A percentile compares a stretch with the other conserved stretches of the same genome.
These are phyloP conservation scores for Archaeoteleia sp. DNA, from an alignment of 2,888 invertebrate genomes.

Conservation along the genomic window DNA sequence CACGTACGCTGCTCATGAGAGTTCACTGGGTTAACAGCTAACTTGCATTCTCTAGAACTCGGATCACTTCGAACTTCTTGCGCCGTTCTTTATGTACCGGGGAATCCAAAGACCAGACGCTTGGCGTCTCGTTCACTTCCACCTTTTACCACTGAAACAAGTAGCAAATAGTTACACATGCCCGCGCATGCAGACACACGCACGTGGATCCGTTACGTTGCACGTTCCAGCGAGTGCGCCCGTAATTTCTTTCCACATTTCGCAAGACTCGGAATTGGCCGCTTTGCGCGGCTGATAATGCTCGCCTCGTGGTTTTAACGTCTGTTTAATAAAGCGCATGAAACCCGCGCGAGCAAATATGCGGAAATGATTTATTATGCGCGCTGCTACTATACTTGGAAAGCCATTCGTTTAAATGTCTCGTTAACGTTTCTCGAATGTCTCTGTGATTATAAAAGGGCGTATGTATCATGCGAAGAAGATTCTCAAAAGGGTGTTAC, in stretches of 20 bases:
- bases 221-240: slow-evolving; percentile 40
- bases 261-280: slow-evolving; percentile 31
- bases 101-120: no score
- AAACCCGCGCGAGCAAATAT: slow-evolving; percentile 7
- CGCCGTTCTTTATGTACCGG: no score
- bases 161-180: no score
- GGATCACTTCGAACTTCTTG: no score
- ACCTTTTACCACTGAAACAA: no score
- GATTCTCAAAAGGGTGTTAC: no score
- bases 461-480: no score
- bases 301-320: slow-evolving; percentile 14
- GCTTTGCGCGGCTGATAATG: slow-evolving; percentile 13
- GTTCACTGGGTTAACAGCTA: slow-evolving; percentile 46
- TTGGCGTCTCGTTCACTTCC: no score
- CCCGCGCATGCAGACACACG: slow-evolving; percentile 13
- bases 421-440: no score
- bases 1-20: slow-evolving; percentile 22
- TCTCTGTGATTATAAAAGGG: no score
- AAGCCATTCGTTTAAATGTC: no score
- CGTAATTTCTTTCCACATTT: slow-evolving; percentile 43
- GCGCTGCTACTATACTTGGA: slow-evolving; percentile 1
- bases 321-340: slow-evolving; percentile 17
- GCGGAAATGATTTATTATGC: slow-evolving; percentile 22
- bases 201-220: slow-evolving; percentile 41
- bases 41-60: slow-evolving; percentile 3